Conservation (phyloP, 1,140 invertebrate genomes). For the Diachasmimorpha longicaudata region DNA sequence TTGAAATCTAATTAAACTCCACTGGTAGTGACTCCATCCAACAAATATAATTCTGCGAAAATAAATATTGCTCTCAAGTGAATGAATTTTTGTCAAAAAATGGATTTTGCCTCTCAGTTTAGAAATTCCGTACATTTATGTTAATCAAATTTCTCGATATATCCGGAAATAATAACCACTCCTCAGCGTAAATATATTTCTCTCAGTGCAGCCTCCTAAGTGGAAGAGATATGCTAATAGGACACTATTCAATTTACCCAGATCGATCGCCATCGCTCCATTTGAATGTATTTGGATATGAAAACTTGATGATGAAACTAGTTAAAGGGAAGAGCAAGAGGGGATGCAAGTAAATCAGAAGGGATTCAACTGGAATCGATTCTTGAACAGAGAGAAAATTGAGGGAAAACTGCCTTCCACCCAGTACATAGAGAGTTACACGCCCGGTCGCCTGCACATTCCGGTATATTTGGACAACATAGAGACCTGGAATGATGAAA, state of each 20-base stretch:
- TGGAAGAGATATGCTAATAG: background rate
- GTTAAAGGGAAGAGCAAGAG: background rate
- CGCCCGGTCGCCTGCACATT: slow-evolving; percentile 1
- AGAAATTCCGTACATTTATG: too few relatives aligned
- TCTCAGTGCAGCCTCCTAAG: background rate
- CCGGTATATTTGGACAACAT: background rate
- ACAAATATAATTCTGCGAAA: too few relatives aligned
- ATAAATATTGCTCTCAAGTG: too few relatives aligned
- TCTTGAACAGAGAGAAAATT: background rate
- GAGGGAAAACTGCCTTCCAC: background rate
- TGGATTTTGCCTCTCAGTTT: too few relatives aligned
- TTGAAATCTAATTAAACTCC: too few relatives aligned
- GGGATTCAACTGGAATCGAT: background rate
- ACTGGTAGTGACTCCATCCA: too few relatives aligned
- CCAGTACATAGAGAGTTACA: background rate
- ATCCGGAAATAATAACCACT: too few relatives aligned
- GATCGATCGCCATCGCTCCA: background rate
- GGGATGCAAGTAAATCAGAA: background rate
- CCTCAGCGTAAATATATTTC: too few relatives aligned
- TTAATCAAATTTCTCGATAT: too few relatives aligned
- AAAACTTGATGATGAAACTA: background rate
- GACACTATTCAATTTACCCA: background rate
- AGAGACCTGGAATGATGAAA: background rate
- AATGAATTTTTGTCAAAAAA: too few relatives aligned
- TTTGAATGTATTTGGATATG: background rate